Base-by-base conservation (phyloP, 2,113 vertebrate species). In the Terrapene triunguis region DNA sequence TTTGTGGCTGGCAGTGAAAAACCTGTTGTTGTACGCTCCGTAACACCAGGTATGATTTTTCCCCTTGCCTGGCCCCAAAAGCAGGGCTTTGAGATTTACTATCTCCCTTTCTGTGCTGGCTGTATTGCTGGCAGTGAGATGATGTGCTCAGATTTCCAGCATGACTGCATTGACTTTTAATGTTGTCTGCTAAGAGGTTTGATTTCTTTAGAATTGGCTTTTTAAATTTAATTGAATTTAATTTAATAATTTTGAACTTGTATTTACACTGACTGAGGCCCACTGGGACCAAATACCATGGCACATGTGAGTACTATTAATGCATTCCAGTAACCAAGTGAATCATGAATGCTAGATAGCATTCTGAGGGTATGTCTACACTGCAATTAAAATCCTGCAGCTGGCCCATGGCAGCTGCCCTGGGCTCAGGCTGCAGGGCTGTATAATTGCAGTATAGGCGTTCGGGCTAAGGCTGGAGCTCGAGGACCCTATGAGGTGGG, bases 1-100 rank as follows among this genome's bases (percentile, higher is more conserved):
- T 99, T 99, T 82, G 99, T 99, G 98, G 99, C 99, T 90, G 99
- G 99, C 96, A 99, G 99, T 98, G 99, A 99, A 98, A 99, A 99
- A 97, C 99, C 99, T 22, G 99, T 99, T 97, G 99, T 99, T 91
- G 99, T 99, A 83, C 99, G 99, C 89, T 99, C 99, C 80, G 99
- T 99, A 90, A 99, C 99, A 93, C 99, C 99, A 99, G 99, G 99
- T 99, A 98, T 98, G 98, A 84, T 88, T 89, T 76, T 84, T 32
- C 1, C 92, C 65, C 47, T 35, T 88, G 87, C 86, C 35, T 72
- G n/a, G 19, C 11, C 9, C 12, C 29, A 92, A 53, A 91, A 95
- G 44, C 78, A 91, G 88, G 57, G 21, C 13, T 54, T 91, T 86
- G 2, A 22, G 12, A 29, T 47, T 8, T 92, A 27, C 21, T 79